These are phyloP conservation scores for Phoxinus dragarum DNA, from an alignment of 2,797 vertebrate genomes.

Conservation along the genomic window DNA sequence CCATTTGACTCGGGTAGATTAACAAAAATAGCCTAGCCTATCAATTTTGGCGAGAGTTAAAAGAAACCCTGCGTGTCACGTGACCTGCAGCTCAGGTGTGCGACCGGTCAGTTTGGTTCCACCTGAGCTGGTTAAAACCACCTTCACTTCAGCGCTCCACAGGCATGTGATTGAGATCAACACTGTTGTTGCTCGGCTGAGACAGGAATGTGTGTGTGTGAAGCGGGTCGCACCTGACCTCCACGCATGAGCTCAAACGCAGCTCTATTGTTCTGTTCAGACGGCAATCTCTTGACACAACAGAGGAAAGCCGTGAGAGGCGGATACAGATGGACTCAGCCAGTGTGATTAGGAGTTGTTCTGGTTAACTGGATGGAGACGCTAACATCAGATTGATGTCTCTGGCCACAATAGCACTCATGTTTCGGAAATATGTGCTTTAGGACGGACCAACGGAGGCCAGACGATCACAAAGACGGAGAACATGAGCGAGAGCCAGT, in stretches of 20 bases:
- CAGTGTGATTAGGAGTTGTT: slow-evolving; percentile 29
- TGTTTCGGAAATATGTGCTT: slow-evolving; percentile 40
- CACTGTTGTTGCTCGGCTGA: slow-evolving; percentile 3
- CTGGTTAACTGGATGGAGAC: slow-evolving; percentile 9
- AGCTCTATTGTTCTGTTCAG: slow-evolving; percentile 36
- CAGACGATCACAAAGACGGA: slow-evolving; percentile 70
- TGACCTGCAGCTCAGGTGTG: slow-evolving; percentile 23
- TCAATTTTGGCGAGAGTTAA: neutral
- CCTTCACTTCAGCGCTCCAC: slow-evolving; percentile 49
- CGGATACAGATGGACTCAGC: slow-evolving; percentile 5
- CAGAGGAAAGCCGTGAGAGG: slow-evolving; percentile 25
- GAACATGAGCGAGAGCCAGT: slow-evolving; percentile 77
- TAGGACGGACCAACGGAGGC: slow-evolving; percentile 75
- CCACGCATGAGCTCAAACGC: neutral
- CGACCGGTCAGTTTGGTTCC: slow-evolving; percentile 28
- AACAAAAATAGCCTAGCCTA: no score
- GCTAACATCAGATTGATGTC: slow-evolving; percentile 21
- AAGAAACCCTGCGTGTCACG: neutral
- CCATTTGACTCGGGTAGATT: no score
- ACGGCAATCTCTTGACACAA: slow-evolving; percentile 18
- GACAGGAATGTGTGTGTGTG: slow-evolving; percentile 35
- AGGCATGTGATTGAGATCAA: slow-evolving; percentile 41
- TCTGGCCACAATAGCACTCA: slow-evolving; percentile 13
- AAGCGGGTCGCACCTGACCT: slow-evolving; percentile 14
- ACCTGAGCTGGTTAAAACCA: slow-evolving; percentile 34